These are phyloP conservation scores for Phorcus lineatus DNA, from an alignment of 2,888 invertebrate genomes.

Conservation along the genomic window DNA sequence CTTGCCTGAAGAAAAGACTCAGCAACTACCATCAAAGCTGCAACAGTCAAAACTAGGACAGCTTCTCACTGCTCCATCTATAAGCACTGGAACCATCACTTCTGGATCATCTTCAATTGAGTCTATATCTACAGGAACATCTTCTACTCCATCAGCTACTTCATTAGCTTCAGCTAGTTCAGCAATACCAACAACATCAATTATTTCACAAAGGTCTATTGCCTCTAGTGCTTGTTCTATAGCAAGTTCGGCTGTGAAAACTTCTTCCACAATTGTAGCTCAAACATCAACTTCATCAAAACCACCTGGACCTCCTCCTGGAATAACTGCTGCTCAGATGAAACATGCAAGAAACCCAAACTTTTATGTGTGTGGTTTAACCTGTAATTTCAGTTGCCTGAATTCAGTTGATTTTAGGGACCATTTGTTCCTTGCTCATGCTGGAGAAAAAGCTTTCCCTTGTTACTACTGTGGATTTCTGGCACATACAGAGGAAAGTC, in stretches of 20 bases:
- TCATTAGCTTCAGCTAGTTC: not conserved
- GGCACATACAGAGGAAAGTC: conserved; percentile 56
- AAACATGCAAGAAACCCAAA: conserved; percentile 29
- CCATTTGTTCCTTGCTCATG: conserved; percentile 54
- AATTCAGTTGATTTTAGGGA: conserved; percentile 56
- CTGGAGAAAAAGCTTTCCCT: conserved; percentile 49
- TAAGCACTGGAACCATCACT: not conserved
- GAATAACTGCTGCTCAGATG: not conserved
- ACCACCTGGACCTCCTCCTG: not conserved
- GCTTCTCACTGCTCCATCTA: not conserved
- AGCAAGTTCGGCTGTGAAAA: not conserved
- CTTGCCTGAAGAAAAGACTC: not conserved
- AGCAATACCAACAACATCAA: not conserved
- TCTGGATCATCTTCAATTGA: not conserved
- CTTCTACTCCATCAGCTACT: not conserved
- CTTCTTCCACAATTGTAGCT: not conserved
- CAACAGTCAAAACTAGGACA: conserved; percentile 1
- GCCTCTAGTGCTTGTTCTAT: not conserved
- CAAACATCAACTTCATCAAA: not conserved
- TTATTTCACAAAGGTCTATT: not conserved
- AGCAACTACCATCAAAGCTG: not conserved
- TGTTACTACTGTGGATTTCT: conserved; percentile 67
- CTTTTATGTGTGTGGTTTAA: conserved; percentile 66
- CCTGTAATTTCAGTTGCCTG: conserved; percentile 57
- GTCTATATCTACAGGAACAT: not conserved